Evolutionary conservation across 2,113 vertebrate species (phyloP), one percentile per base, ranked within the genome.

Genomic region (Marmota monax): DNA sequence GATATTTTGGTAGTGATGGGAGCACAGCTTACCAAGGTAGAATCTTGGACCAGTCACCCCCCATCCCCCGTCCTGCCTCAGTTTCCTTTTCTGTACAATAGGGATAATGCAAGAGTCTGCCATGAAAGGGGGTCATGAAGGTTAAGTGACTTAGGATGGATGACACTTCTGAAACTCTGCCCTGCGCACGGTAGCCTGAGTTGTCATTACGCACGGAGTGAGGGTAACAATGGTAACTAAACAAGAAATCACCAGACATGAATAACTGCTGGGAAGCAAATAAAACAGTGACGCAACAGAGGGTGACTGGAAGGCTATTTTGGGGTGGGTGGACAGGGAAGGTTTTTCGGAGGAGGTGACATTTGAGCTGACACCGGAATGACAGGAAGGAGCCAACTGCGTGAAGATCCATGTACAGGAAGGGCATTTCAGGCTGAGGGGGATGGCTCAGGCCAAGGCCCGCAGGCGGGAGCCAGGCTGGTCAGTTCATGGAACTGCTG

Each of bases 291-390:
- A 97, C 92, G 97, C 96, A 97, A 97, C 7, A 14, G 45, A 63
- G 69, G 73, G 87, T 95, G 83, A 95, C 97, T 96, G 97, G 97
- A 98, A 98, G 88, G 95, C 96, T 98, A 97, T 98, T 98, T 98
- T 97, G 25, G 90, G 96, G 48, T 32, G 87, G 94, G 88, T 88
- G 96, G 92, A 95, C 95, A 95, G 91, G 97, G 97, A 95, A 98
- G 96, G 93, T 96, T 97, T 97, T 98, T 97, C 22, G 93, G 97
- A 97, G 96, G 97, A 97, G 97, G 96, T 82, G 96, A 97, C 93
- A 98, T 78, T 93, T 95, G 95, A 98, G 96, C 96, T n/a, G 97
- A 95, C 92, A 96, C 96, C 84, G 87, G 96, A 97, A 97, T 87
- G 96, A 92, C 96, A 97, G 96, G 96, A 98, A 97, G 92, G 79